These are phyloP conservation scores for Oeneis ivallda DNA, from an alignment of 2,888 invertebrate species.

Conservation along the genomic window DNA sequence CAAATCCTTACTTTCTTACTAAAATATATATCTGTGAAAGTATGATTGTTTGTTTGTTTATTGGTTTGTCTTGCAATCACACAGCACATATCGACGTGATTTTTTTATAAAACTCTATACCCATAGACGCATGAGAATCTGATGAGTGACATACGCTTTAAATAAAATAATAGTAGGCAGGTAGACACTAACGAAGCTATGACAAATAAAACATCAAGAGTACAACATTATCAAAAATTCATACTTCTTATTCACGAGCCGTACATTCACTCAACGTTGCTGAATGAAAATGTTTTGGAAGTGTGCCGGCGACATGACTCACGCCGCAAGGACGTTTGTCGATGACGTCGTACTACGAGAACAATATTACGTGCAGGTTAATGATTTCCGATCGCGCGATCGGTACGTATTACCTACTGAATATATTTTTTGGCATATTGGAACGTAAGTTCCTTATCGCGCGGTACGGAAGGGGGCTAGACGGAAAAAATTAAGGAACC, in stretches of 20 bases:
- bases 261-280: constrained; percentile 15
- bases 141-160: too few relatives aligned
- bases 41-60: too few relatives aligned
- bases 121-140: too few relatives aligned
- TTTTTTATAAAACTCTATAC: too few relatives aligned
- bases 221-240: neutral
- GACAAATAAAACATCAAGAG: neutral
- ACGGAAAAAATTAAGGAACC: too few relatives aligned
- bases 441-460: too few relatives aligned
- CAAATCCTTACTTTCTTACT: too few relatives aligned
- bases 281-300: constrained; percentile 31
- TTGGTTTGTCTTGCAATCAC: too few relatives aligned
- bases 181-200: neutral
- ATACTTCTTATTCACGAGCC: constrained; percentile 12
- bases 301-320: constrained; percentile 29
- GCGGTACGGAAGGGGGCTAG: too few relatives aligned
- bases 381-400: constrained; percentile 4
- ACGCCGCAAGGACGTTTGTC: constrained; percentile 32
- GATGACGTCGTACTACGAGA: neutral
- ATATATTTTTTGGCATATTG: too few relatives aligned
- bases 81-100: too few relatives aligned
- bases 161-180: neutral
- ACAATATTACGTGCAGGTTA: neutral
- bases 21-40: too few relatives aligned
- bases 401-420: neutral